Conservation (phyloP, 2,113 vertebrate species). For the Lethenteron camtschaticum region DNA sequence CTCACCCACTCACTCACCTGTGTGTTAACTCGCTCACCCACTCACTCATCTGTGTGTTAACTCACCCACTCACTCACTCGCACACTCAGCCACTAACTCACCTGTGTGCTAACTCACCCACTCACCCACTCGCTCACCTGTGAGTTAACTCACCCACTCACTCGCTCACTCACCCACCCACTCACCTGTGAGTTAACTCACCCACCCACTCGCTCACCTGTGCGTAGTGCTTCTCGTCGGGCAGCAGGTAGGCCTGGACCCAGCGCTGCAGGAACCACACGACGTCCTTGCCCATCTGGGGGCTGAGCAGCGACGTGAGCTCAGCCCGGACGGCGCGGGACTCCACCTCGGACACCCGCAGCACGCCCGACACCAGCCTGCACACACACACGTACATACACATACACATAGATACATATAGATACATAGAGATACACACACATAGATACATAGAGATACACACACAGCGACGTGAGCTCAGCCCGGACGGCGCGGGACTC, state of each 20-base stretch:
- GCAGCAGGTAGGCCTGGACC: slow-evolving; percentile 83
- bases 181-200: background rate
- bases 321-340: slow-evolving; percentile 78
- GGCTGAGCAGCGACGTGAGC: slow-evolving; percentile 68
- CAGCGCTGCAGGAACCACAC: slow-evolving; percentile 90
- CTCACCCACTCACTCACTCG: no score
- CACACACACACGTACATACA: no score
- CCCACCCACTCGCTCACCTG: slow-evolving; percentile 30
- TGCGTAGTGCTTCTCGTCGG: slow-evolving; percentile 86
- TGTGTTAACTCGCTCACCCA: no score
- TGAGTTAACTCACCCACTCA: no score
- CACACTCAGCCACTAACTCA: no score
- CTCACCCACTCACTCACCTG: no score
- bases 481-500: slow-evolving; percentile 66
- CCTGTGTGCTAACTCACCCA: no score
- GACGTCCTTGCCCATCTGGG: slow-evolving; percentile 96
- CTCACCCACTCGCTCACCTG: no score
- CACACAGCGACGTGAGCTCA: slow-evolving; percentile 44
- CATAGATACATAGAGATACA: no score
- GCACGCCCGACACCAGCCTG: slow-evolving; percentile 73
- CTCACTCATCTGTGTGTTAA: no score
- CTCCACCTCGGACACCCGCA: slow-evolving; percentile 89
- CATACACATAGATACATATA: no score
- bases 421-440: no score
- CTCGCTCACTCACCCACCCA: background rate